These are phyloP conservation scores for Gandaritis pyraliata DNA, from an alignment of 2,888 invertebrate species.

Conservation along the genomic window DNA sequence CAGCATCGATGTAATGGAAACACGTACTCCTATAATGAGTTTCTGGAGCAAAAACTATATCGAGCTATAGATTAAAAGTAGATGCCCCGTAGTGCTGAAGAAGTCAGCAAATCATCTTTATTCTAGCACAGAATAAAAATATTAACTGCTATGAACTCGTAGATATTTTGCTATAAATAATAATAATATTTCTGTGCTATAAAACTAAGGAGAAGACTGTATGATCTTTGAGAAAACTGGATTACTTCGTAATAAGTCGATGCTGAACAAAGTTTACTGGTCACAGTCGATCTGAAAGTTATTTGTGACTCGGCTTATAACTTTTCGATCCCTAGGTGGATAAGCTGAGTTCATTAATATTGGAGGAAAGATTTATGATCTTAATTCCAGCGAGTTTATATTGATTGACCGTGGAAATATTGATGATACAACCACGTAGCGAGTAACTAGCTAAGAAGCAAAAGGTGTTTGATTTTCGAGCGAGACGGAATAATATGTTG, in stretches of 20 bases:
- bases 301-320: slow-evolving; percentile 1
- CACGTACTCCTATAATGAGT: slow-evolving; percentile 63
- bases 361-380: slow-evolving; percentile 1
- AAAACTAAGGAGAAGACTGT: no score
- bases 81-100: slow-evolving; percentile 11
- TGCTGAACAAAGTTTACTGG: slow-evolving; percentile 1
- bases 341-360: slow-evolving; percentile 10
- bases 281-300: background rate
- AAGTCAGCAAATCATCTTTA: slow-evolving; percentile 1
- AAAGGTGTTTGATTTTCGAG: no score
- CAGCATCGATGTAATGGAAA: slow-evolving; percentile 54
- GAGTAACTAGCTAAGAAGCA: no score
- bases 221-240: no score
- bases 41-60: slow-evolving; percentile 49
- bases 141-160: no score
- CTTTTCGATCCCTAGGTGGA: slow-evolving; percentile 5
- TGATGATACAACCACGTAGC: background rate
- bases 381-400: background rate
- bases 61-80: slow-evolving; percentile 28
- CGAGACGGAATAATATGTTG: no score
- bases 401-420: background rate
- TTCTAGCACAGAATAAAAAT: background rate
- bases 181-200: no score
- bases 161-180: no score
- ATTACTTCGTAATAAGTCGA: background rate